Conservation (phyloP, 2,113 vertebrate genomes). For the Menura novaehollandiae region DNA sequence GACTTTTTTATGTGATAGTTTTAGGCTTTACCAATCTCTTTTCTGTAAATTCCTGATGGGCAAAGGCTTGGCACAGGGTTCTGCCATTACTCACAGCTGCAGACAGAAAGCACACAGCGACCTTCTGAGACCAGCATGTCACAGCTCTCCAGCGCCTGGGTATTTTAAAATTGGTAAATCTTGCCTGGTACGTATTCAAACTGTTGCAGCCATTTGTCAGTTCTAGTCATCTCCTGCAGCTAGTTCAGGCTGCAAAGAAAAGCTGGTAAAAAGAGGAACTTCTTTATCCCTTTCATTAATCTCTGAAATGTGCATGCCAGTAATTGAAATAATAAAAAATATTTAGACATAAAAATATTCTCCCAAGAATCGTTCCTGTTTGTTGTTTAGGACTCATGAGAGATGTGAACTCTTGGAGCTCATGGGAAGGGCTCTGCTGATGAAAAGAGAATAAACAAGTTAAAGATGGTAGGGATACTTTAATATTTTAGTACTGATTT, state of each 20-base stretch:
- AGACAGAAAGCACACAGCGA: slow-evolving; percentile 29
- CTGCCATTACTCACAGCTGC: slow-evolving; percentile 51
- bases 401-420: slow-evolving; percentile 52
- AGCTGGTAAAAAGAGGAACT: not conserved
- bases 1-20: not conserved
- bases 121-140: slow-evolving; percentile 56
- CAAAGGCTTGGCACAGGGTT: not conserved
- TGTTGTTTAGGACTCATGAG: slow-evolving; percentile 42
- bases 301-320: slow-evolving; percentile 46
- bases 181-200: slow-evolving; percentile 38
- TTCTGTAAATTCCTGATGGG: not conserved
- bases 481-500: slow-evolving; percentile 46
- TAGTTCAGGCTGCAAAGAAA: slow-evolving; percentile 61
- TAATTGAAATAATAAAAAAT: slow-evolving; percentile 69
- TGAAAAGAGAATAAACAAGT: slow-evolving; percentile 43
- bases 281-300: slow-evolving; percentile 49
- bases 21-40: slow-evolving; percentile 6
- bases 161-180: slow-evolving; percentile 55
- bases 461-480: slow-evolving; percentile 21
- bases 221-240: slow-evolving; percentile 59
- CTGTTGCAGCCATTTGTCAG: slow-evolving; percentile 66
- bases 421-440: slow-evolving; percentile 50
- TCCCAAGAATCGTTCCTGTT: slow-evolving; percentile 44
- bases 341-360: slow-evolving; percentile 57
- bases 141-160: slow-evolving; percentile 28